Evolutionary conservation across 1,140 invertebrate species (phyloP), one percentile per base, ranked within the genome.

Genomic region (Diachasma alloeum): DNA sequence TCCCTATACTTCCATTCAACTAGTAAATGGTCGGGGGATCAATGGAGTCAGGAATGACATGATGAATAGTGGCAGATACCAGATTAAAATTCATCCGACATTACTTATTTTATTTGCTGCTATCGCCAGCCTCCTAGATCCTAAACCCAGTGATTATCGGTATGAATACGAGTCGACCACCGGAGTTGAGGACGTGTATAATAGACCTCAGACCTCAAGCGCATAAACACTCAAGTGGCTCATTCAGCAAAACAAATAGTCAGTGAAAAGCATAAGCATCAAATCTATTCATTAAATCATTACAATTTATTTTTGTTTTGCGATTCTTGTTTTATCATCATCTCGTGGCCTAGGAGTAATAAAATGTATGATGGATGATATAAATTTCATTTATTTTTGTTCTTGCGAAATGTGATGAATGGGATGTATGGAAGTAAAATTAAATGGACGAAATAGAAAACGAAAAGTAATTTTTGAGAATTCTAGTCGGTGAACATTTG

Each of bases 161-260:
- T 31, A 63, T 63, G 19, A 63, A 63, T 63, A 63, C 59, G 48
- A 63, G 59, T 31, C 59, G 59, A 63, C 59, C 59, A 63, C 59
- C 59, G 19, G 24, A 24, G 59, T 26, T 19, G 59, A 26, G 24
- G 19, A 63, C 10, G 24, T 26, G 19, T 26, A 24, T 63, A 63
- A 63, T 63, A 26, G n/a, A n/a, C n/a, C n/a, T 22, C 59, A 63
- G 59, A 26, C 59, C 39, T 53, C n/a, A 53, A 53, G 48, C 48
- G 17, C 48, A 53, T 53, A 19, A 53, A 19, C 48, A 53, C 48
- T 63, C 59, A 31, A 63, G 59, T 63, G 59, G 22, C 24, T 26
- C 59, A 63, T 63, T 63, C 59, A 63, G 22, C 11, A 26, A 15
- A 63, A 63, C 59, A 63, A 63, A 63, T 63, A 63, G 11, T 56